Conservation (phyloP, 1,140 invertebrate species). For the Diplogasteroides magnus region DNA sequence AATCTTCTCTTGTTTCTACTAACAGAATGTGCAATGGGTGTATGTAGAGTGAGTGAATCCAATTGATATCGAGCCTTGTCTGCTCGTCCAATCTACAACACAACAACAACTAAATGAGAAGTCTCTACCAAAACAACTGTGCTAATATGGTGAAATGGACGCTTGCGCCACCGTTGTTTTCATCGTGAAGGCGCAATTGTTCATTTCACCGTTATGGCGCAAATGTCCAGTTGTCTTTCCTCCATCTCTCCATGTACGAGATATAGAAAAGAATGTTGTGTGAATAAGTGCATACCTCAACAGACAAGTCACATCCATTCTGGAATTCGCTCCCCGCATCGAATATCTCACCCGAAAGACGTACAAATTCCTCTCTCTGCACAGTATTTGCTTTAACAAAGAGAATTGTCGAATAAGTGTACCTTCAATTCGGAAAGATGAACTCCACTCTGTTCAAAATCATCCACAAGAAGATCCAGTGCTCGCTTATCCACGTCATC, state of each 20-base stretch:
- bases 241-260: too few species aligned
- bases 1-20: constrained; percentile 19
- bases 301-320: constrained; percentile 18
- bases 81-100: constrained; percentile 2
- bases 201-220: too few species aligned
- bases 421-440: constrained; percentile 28
- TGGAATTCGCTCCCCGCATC: constrained; percentile 27
- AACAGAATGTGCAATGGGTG: constrained; percentile 22
- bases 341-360: constrained; percentile 26
- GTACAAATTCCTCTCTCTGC: constrained; percentile 29
- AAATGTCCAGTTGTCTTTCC: too few species aligned
- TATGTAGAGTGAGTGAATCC: neutral
- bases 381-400: constrained; percentile 4
- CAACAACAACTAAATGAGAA: too few species aligned
- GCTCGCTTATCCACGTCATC: constrained; percentile 31
- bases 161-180: too few species aligned
- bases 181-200: too few species aligned
- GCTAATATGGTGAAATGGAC: too few species aligned
- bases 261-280: too few species aligned
- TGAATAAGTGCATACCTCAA: too few species aligned
- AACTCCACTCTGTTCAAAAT: constrained; percentile 34
- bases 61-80: constrained; percentile 18
- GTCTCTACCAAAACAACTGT: too few species aligned
- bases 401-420: neutral
- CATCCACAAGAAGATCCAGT: constrained; percentile 29